These are phyloP conservation scores for Thryonomys swinderianus DNA, from an alignment of 2,113 vertebrate genomes.

Conservation along the genomic window DNA sequence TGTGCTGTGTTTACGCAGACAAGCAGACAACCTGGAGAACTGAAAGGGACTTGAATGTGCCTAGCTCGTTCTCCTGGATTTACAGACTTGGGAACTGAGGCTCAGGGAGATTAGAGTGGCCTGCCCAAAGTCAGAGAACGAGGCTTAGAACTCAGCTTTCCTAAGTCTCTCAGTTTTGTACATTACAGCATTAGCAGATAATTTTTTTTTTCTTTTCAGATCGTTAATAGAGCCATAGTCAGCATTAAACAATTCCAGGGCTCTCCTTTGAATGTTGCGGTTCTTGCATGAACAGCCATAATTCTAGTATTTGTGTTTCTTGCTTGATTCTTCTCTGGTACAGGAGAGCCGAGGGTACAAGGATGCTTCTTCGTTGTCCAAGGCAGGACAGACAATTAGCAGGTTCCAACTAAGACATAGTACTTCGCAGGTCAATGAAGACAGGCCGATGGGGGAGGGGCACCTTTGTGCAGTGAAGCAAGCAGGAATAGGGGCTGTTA, in stretches of 20 bases:
- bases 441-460: too few species aligned
- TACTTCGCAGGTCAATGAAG: neutral
- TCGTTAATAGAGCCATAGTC: neutral
- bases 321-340: neutral
- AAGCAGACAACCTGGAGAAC: neutral
- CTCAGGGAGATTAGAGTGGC: neutral
- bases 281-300: accelerated
- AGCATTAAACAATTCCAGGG: neutral
- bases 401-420: accelerated
- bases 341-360: neutral
- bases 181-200: neutral
- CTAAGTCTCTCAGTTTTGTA: neutral
- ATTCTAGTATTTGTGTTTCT: neutral
- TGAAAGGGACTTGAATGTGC: neutral
- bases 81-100: neutral
- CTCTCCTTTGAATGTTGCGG: neutral
- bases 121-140: neutral
- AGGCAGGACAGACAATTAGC: neutral
- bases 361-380: accelerated
- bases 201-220: neutral
- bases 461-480: neutral
- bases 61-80: neutral
- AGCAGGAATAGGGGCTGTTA: neutral
- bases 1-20: neutral
- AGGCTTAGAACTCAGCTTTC: neutral